Evolutionary conservation across 2,113 vertebrate genomes (phyloP), one percentile per base, ranked within the genome.

Genomic region (Sapajus apella): DNA sequence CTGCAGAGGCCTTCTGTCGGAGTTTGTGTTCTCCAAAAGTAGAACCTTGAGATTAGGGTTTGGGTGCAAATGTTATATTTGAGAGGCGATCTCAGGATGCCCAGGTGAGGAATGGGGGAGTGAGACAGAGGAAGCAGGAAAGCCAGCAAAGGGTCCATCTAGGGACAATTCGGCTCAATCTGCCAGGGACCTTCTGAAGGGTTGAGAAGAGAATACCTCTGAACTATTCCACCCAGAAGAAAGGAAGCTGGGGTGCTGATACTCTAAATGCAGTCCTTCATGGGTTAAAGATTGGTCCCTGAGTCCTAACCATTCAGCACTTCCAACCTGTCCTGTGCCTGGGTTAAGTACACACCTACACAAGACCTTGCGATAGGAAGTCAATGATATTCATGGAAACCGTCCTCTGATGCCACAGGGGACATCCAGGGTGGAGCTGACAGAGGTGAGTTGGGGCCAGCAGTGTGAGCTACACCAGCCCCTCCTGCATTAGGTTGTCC

Each of bases 351-450:
- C 30, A 30, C 8, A 56, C 37, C 56, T 43, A 73, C n/a, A 47
- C 0, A 11, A 37, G 23, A 17, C 9, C 61, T 30, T 0, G 25
- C 73, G 55, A 30, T 16, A 45, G 87, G 45, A 52, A 68, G 23
- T 23, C 2, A 10, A 37, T 0, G 4, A 25, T 1, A 25, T 25
- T 2, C 4, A 5, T 2, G 11, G 32, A 85, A 32, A 32, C 2
- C 11, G 10, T 16, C 40, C 50, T 72, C 3, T 3, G 37, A 27
- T 21, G 50, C 37, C 17, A 7, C 18, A 52, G 72, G 32, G 25
- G 76, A 45, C 2, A 3, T 43, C n/a, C 30, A 40, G 23, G 11
- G 50, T 37, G 25, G 52, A 20, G 73, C 21, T 18, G 27, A 73
- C 14, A 9, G 6, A 68, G 2, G 25, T 3, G 2, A 66, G 47